phyloP scores from a whole-genome alignment of 1,140 invertebrate genomes.

The Acromyrmex heyeri region DNA sequence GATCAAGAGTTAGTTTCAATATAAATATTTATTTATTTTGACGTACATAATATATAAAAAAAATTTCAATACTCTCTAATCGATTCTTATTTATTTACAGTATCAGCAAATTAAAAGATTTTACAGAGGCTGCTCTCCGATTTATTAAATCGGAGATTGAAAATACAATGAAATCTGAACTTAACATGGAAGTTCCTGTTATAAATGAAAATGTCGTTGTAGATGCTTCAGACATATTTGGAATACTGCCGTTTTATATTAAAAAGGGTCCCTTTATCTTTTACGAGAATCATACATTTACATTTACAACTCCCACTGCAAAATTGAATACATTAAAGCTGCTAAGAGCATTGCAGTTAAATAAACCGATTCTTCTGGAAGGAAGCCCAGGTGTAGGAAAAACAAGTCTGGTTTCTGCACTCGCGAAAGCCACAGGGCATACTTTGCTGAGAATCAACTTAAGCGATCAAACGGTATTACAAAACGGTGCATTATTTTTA shows the following conservation, averaged over 20 bases:
- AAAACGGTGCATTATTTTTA: neutral
- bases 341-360: slow-evolving; percentile 95
- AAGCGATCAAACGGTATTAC: slow-evolving; percentile 97
- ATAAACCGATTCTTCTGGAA: slow-evolving; percentile 97
- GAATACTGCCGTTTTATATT: slow-evolving; percentile 92
- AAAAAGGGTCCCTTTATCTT: slow-evolving; percentile 82
- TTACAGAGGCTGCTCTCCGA: slow-evolving; percentile 86
- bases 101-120: slow-evolving; percentile 83
- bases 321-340: slow-evolving; percentile 94
- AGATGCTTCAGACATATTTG: slow-evolving; percentile 86
- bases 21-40: neutral
- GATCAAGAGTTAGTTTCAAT: neutral
- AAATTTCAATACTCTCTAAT: neutral
- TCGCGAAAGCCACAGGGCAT: slow-evolving; percentile 95
- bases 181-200: slow-evolving; percentile 52
- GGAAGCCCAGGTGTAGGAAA: slow-evolving; percentile 99
- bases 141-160: slow-evolving; percentile 87
- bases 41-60: neutral
- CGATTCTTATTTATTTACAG: slow-evolving; percentile 71
- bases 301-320: slow-evolving; percentile 94
- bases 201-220: slow-evolving; percentile 3
- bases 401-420: slow-evolving; percentile 96
- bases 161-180: slow-evolving; percentile 59
- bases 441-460: slow-evolving; percentile 97
- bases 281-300: slow-evolving; percentile 84